phyloP scores from a whole-genome alignment of 2,113 vertebrate species.

The Clupea harengus region DNA sequence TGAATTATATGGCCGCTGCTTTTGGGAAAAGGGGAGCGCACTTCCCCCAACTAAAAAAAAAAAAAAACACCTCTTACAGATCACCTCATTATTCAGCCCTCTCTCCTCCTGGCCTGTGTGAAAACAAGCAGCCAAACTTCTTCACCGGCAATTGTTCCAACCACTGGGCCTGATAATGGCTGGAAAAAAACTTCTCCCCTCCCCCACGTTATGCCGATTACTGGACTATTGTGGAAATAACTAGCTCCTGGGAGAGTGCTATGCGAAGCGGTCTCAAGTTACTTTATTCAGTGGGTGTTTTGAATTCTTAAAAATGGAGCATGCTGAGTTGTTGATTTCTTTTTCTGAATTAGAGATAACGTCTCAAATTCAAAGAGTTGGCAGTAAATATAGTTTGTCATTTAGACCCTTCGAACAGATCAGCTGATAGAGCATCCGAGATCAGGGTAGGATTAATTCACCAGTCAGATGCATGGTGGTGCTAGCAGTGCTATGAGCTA shows the following conservation, averaged over 20 bases:
- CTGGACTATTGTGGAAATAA: constrained; percentile 11
- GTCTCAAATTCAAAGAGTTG: neutral
- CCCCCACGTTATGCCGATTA: constrained; percentile 9
- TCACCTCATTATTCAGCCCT: constrained; percentile 46
- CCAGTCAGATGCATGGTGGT: neutral
- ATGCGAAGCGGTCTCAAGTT: neutral
- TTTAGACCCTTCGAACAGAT: neutral
- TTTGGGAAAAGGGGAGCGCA: neutral
- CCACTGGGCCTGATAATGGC: constrained; percentile 17
- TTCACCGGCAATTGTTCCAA: constrained; percentile 36
- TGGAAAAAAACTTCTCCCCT: neutral
- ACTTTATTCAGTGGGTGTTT: neutral
- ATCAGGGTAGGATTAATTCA: neutral
- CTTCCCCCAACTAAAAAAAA: constrained; percentile 37
- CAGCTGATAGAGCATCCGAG: neutral
- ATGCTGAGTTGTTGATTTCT: neutral
- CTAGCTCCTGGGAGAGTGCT: constrained; percentile 9
- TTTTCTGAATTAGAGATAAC: neutral
- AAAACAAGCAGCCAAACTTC: constrained; percentile 44
- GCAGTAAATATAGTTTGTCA: neutral
- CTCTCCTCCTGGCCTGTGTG: constrained; percentile 23
- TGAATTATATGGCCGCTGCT: constrained; percentile 62
- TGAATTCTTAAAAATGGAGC: neutral
- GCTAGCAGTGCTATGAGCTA: neutral
- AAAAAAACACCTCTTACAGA: constrained; percentile 49